Base-by-base conservation (phyloP, 2,888 invertebrate genomes). In the Lasioglossum vierecki region DNA sequence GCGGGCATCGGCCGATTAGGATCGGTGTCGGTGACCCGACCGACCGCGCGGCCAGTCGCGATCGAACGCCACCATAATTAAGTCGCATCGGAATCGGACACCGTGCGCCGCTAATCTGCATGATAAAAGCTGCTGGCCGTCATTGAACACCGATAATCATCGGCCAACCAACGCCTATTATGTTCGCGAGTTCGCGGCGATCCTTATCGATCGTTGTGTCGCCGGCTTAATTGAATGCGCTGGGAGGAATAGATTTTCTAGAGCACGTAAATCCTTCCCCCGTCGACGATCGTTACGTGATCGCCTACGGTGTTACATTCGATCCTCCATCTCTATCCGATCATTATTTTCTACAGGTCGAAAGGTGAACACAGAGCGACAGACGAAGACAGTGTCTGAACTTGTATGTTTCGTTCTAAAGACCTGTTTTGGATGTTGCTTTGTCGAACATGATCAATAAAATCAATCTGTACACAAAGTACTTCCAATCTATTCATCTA, bases 1-100 rank as follows among this genome's bases (percentile, higher is more conserved):
- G 18, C 41, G 46, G 71, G 39, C 53, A 44, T 44, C 30, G 60
- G 74, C 75, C 71, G 74, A 71, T 60, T 76, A 84, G 49, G 76
- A 88, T 85, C 80, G 83, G 79, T 87, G 89, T 89, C 90, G 84
- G 71, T 82, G 87, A 89, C 84, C 90, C 80, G 87, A 81, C 90
- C 80, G 87, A 81, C 30, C 68, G 68, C 39, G 26, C 63, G 30
- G 63, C 2, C 83, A 75, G 60, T 85, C 88, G 86, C 88, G 83
- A 83, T 90, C 80, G 80, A 53, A 74, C 79, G 71, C 72, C 78
- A 44, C 78, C 72, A 79, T 83, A 88, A 89, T 89, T 88, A 86
- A 72, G 79, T 78, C 86, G 82, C 79, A 57, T 88, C 81, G 70
- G 78, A 84, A 80, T 79, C 79, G 78, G 73, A 63, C 83, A 60